phyloP scores from a whole-genome alignment of 2,797 vertebrate genomes.

The Danio tinwini region DNA sequence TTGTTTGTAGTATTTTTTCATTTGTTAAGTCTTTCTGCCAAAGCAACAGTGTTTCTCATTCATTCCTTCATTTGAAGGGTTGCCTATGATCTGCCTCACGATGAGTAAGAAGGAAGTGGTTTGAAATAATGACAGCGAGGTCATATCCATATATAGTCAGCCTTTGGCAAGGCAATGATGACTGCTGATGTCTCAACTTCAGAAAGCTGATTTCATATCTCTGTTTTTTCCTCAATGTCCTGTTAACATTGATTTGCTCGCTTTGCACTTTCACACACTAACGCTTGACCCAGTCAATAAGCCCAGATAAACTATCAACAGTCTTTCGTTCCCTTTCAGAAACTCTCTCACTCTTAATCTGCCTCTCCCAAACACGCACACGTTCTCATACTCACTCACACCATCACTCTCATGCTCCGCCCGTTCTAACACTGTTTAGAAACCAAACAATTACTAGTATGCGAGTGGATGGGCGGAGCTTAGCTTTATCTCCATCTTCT shows the following conservation, averaged over 20 bases:
- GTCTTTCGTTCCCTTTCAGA: constrained; percentile 7
- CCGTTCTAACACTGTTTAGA: constrained; percentile 60
- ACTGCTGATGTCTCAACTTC: constrained; percentile 53
- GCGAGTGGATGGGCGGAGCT: constrained; percentile 70
- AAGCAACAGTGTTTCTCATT: constrained; percentile 22
- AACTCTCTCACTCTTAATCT: constrained; percentile 14
- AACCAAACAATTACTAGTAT: constrained; percentile 61
- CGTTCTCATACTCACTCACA: constrained; percentile 27
- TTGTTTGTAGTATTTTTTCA: constrained; percentile 1
- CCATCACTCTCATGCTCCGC: constrained; percentile 44
- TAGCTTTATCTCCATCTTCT: constrained; percentile 62
- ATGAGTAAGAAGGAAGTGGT: constrained; percentile 59
- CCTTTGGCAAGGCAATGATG: constrained; percentile 60
- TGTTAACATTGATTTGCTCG: constrained; percentile 26
- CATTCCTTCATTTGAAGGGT: constrained; percentile 7
- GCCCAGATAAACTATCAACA: constrained; percentile 8
- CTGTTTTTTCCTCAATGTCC: constrained; percentile 47
- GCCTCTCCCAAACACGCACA: constrained; percentile 28
- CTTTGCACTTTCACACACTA: constrained; percentile 17
- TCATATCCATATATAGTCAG: constrained; percentile 65
- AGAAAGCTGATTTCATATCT: constrained; percentile 45
- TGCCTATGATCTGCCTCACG: constrained; percentile 30
- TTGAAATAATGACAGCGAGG: constrained; percentile 58
- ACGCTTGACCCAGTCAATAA: constrained; percentile 9
- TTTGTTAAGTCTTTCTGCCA: neutral